A percentile compares a stretch with the other conserved stretches of the same genome.
phyloP scores from a whole-genome alignment of 2,888 invertebrate species.

The Chrysina gloriosa region DNA sequence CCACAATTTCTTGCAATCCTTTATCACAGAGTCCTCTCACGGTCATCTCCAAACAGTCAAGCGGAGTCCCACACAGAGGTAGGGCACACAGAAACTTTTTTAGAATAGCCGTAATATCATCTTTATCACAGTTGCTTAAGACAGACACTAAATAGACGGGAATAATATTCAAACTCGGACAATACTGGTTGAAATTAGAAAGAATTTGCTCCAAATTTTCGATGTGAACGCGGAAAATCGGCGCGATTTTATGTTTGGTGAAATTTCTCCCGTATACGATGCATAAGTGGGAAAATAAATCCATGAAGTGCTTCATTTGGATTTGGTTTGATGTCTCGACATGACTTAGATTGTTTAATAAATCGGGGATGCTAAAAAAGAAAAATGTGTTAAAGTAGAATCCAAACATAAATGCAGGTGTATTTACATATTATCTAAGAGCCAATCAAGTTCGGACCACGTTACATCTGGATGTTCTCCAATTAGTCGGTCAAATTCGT shows the following conservation, averaged over 20 bases:
- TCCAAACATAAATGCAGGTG: no score
- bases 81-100: constrained; percentile 70
- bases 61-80: constrained; percentile 65
- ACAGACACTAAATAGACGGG: constrained; percentile 73
- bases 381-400: neutral
- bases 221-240: constrained; percentile 70
- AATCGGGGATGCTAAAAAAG: constrained; percentile 70
- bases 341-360: constrained; percentile 69
- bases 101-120: constrained; percentile 68
- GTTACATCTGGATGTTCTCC: constrained; percentile 71
- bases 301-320: constrained; percentile 68
- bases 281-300: constrained; percentile 70
- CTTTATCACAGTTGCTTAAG: constrained; percentile 67
- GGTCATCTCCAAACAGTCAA: constrained; percentile 48
- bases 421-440: constrained; percentile 73
- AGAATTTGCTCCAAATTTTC: constrained; percentile 72
- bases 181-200: constrained; percentile 69
- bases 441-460: constrained; percentile 81
- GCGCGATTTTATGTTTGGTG: constrained; percentile 69
- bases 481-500: constrained; percentile 72
- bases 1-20: constrained; percentile 68
- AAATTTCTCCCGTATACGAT: constrained; percentile 76
- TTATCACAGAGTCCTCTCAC: constrained; percentile 60
- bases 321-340: constrained; percentile 68
- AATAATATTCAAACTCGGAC: constrained; percentile 70